Percentiles rank a stretch among this genome's conserved stretches.
phyloP scores from a whole-genome alignment of 2,113 vertebrate species.

The Eulemur rufifrons region DNA sequence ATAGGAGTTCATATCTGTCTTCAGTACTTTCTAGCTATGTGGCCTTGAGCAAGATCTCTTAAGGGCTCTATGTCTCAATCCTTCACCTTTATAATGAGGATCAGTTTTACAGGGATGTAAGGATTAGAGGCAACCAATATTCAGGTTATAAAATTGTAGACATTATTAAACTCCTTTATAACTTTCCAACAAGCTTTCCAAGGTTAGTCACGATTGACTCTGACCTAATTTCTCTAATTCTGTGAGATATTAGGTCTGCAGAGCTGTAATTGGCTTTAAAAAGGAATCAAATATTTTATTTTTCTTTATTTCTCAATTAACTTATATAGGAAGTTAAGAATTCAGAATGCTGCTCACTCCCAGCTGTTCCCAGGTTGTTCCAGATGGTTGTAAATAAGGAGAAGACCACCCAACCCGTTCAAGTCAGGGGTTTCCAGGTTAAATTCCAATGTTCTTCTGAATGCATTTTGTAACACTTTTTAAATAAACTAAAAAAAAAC shows the following conservation, averaged over 20 bases:
- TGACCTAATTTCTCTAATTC: constrained; percentile 63
- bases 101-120: neutral
- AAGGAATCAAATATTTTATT: neutral
- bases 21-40: neutral
- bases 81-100: neutral
- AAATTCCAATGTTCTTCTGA: neutral
- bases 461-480: neutral
- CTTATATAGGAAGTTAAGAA: neutral
- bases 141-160: neutral
- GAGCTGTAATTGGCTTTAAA: constrained; percentile 36
- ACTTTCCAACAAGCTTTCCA: constrained; percentile 19
- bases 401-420: neutral
- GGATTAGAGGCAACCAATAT: neutral
- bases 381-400: neutral
- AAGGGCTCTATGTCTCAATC: neutral
- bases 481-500: neutral
- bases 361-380: neutral
- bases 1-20: neutral
- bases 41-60: neutral
- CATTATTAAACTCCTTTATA: constrained; percentile 41
- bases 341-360: neutral
- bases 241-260: neutral
- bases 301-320: constrained; percentile 31
- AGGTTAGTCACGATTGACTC: neutral
- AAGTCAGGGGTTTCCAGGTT: neutral